phyloP scores from a whole-genome alignment of 2,113 vertebrate genomes.

The Austrofundulus limnaeus region DNA sequence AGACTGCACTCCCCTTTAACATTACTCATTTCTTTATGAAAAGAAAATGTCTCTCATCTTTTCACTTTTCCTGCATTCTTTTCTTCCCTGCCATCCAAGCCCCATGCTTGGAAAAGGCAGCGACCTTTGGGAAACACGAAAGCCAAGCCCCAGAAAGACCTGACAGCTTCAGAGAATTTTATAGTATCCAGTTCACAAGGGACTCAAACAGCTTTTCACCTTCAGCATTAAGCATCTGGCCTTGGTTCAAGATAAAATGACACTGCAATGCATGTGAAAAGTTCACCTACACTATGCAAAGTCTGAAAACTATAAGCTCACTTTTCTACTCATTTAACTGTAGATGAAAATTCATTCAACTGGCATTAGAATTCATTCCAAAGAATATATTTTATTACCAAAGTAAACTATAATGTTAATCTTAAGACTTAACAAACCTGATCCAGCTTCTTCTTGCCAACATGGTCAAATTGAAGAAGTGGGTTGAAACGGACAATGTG shows the following conservation, averaged over 20 bases:
- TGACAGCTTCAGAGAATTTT: constrained; percentile 66
- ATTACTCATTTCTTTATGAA: constrained; percentile 55
- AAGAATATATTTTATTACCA: neutral
- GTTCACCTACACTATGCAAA: constrained; percentile 14
- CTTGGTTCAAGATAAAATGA: constrained; percentile 63
- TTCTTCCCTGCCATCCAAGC: constrained; percentile 60
- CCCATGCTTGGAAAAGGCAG: constrained; percentile 63
- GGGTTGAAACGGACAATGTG: constrained; percentile 82
- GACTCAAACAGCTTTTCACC: constrained; percentile 50
- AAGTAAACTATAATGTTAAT: constrained; percentile 2
- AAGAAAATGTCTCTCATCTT: constrained; percentile 56
- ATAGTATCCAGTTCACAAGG: constrained; percentile 64
- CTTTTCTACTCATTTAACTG: neutral
- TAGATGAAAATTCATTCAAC: constrained; percentile 7
- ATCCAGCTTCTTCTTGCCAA: constrained; percentile 81
- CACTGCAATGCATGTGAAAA: constrained; percentile 12
- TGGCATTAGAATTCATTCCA: constrained; percentile 5
- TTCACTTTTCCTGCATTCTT: constrained; percentile 60
- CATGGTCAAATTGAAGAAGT: constrained; percentile 79
- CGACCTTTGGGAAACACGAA: constrained; percentile 72
- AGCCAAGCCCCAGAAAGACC: constrained; percentile 71
- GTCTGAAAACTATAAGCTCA: constrained; percentile 10
- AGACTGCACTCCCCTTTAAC: constrained; percentile 58
- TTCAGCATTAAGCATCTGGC: constrained; percentile 62
- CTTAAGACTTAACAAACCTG: constrained; percentile 82